A percentile compares a stretch with the other conserved stretches of the same genome.
Evolutionary conservation across 2,797 vertebrate genomes (phyloP).

Genomic region (Tenualosa ilisha): DNA sequence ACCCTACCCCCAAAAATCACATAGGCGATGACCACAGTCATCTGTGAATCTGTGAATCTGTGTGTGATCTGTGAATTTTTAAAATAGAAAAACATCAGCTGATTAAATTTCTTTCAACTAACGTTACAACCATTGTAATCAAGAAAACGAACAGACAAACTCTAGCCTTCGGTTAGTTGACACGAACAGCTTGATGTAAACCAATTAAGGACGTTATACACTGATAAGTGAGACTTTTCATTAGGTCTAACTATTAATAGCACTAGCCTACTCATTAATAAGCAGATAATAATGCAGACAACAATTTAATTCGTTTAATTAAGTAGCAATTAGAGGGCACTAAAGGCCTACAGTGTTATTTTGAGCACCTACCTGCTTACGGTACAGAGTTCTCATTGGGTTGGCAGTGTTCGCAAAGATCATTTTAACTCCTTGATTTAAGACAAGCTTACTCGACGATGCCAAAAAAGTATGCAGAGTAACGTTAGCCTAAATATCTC

Average conservation of each 20-base stretch:
- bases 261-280: not conserved
- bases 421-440: constrained; percentile 74
- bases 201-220: not conserved
- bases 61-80: too few relatives aligned
- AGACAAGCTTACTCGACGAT: constrained; percentile 23
- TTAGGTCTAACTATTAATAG: not conserved
- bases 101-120: not conserved
- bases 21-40: not conserved
- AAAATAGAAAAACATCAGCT: too few relatives aligned
- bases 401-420: constrained; percentile 93
- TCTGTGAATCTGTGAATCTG: too few relatives aligned
- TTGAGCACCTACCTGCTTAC: constrained; percentile 86
- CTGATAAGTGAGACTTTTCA: not conserved
- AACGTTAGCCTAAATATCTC: constrained; percentile 27
- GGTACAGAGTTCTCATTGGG: constrained; percentile 82
- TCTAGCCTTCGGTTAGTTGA: not conserved
- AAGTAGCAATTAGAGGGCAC: not conserved
- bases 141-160: not conserved
- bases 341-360: not conserved
- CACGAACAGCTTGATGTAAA: not conserved
- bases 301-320: not conserved
- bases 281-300: not conserved
- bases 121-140: not conserved
- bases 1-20: not conserved
- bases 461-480: constrained; percentile 30